Percentiles rank a stretch among this genome's conserved stretches.
phyloP scores from a whole-genome alignment of 2,797 vertebrate genomes.

The Triplophysa bombifrons region DNA sequence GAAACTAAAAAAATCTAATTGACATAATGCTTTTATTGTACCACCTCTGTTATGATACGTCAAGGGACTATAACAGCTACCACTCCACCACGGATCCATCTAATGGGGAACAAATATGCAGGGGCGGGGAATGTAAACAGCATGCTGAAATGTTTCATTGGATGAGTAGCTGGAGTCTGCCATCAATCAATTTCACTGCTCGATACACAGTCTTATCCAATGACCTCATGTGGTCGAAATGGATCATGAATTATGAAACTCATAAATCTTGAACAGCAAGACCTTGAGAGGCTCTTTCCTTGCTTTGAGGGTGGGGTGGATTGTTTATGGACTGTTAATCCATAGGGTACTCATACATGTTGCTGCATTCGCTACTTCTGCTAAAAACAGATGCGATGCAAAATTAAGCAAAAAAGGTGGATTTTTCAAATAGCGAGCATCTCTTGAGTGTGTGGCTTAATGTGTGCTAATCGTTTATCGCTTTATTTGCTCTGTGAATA shows the following conservation, averaged over 20 bases:
- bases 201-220: slow-evolving; percentile 58
- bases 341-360: slow-evolving; percentile 44
- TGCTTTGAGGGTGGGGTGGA: slow-evolving; percentile 10
- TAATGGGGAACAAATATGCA: slow-evolving; percentile 51
- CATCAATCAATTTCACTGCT: slow-evolving; percentile 62
- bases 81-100: slow-evolving; percentile 33
- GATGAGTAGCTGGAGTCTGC: slow-evolving; percentile 43
- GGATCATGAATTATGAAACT: slow-evolving; percentile 69
- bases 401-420: slow-evolving; percentile 40
- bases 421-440: slow-evolving; percentile 41
- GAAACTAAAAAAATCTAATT: not conserved
- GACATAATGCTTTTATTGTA: not conserved
- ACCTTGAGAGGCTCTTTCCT: slow-evolving; percentile 50
- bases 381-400: slow-evolving; percentile 51
- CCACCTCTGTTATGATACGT: not conserved
- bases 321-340: slow-evolving; percentile 36
- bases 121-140: slow-evolving; percentile 19
- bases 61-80: slow-evolving; percentile 6
- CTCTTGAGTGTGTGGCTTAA: too few relatives aligned
- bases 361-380: slow-evolving; percentile 18
- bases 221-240: slow-evolving; percentile 59
- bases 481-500: not conserved
- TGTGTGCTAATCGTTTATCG: slow-evolving; percentile 24
- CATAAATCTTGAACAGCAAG: slow-evolving; percentile 58
- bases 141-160: slow-evolving; percentile 44